Base-by-base conservation (phyloP, 2,113 vertebrate genomes). In the Protobothrops flavoviridis region DNA sequence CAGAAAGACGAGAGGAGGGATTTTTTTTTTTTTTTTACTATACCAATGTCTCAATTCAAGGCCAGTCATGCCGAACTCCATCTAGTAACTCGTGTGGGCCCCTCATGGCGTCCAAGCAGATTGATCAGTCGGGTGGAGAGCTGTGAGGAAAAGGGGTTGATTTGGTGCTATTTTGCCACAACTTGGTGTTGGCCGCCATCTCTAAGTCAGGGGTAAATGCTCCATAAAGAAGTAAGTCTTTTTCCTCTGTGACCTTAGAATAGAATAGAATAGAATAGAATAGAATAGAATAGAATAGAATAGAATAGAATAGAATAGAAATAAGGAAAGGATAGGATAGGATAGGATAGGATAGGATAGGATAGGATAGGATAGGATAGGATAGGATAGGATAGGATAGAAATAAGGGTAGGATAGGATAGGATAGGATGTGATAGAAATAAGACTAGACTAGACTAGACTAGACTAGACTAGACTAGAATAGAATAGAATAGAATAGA, bases 91-190 rank as follows among this genome's bases (percentile, higher is more conserved):
- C 90, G 17, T 24, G 81, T 91, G 21, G 91, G 29, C 33, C 94
- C 64, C 85, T 94, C 93, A 86, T 21, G 10, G 7, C 13, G 69
- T 52, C 90, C 91, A 86, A 94, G 50, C 55, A 10, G 90, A 90
- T 29, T 57, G 69, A 1, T 11, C 24, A n/a, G 17, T 24, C 11
- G 8, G 13, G n/a, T 33, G 64, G 64, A 74, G 13, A 33, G 5
- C n/a, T 33, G 64, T 74, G 64, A 74, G 13, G n/a, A 74, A 74
- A 17, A n/a, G 64, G 64, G 10, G 23, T 61, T 10, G 59, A 61
- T 61, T 24, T 10, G 29, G 11, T 15, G 61, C 61, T 69, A n/a
- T 69, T 69, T n/a, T n/a, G 29, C 61, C 29, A 13, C 29, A 13
- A 33, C 59, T 11, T 11, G 59, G 59, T 11, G 59, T 61, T 24